Evolutionary conservation across 2,113 vertebrate genomes (phyloP).

Genomic region (Lophochroa leadbeateri): DNA sequence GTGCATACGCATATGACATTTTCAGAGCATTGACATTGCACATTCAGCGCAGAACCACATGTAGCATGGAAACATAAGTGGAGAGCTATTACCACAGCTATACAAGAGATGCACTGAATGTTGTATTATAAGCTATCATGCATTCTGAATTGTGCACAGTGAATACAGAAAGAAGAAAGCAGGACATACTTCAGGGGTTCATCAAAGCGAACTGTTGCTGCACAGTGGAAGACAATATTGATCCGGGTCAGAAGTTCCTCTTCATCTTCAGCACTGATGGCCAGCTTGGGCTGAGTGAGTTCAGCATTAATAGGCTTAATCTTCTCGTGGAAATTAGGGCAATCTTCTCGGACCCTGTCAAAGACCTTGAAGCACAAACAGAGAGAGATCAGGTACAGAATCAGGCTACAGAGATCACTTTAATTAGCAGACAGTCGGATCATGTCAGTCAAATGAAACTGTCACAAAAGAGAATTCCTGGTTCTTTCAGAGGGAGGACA

Average conservation of each 20-base stretch:
- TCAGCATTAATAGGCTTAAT: conserved; percentile 90
- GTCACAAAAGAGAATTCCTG: neutral
- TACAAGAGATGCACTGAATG: neutral
- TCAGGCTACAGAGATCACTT: conserved; percentile 7
- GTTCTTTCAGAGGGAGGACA: neutral
- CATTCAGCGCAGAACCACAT: rapidly evolving
- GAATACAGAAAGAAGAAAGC: neutral
- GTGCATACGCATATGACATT: neutral
- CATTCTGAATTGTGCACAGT: neutral
- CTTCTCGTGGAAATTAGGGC: conserved; percentile 90
- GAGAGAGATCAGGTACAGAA: conserved; percentile 41
- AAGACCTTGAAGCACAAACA: conserved; percentile 84
- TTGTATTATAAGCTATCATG: neutral
- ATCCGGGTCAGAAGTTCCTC: conserved; percentile 82
- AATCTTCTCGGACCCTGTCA: conserved; percentile 88
- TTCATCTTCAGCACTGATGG: conserved; percentile 85
- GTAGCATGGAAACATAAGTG: neutral
- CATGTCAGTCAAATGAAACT: neutral
- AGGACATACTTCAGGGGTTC: conserved; percentile 85
- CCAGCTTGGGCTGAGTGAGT: conserved; percentile 87
- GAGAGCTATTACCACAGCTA: neutral
- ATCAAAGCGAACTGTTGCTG: conserved; percentile 93
- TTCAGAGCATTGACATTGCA: neutral
- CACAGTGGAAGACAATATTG: conserved; percentile 94
- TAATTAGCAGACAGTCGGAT: conserved; percentile 21